Evolutionary conservation across 2,888 invertebrate genomes (phyloP).

Genomic region (Crioceris asparagi): DNA sequence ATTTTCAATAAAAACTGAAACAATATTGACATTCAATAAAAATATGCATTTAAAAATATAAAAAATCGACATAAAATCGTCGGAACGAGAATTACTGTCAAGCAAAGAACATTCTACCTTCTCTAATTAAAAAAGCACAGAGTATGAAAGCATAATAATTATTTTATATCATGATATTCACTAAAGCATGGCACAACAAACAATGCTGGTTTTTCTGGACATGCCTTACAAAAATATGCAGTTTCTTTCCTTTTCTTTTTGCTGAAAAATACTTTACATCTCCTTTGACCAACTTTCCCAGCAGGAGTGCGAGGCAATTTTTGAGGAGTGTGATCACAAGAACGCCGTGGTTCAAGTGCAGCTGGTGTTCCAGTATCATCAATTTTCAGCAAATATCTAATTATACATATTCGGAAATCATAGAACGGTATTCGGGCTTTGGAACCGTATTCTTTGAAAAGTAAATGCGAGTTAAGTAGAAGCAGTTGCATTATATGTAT

Average conservation of each 20-base stretch:
- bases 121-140: no score
- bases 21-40: no score
- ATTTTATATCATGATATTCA: slow-evolving; percentile 1
- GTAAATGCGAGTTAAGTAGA: slow-evolving; percentile 11
- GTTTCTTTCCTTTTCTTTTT: slow-evolving; percentile 6
- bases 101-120: no score
- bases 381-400: slow-evolving; percentile 1
- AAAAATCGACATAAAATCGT: no score
- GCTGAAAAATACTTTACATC: background rate
- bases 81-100: no score
- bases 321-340: slow-evolving; percentile 1
- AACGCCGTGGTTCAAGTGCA: background rate
- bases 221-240: slow-evolving; percentile 6
- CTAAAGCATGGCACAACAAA: slow-evolving; percentile 4
- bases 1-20: no score
- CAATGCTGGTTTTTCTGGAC: slow-evolving; percentile 8
- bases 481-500: slow-evolving; percentile 12
- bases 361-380: background rate
- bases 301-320: background rate
- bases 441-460: slow-evolving; percentile 8
- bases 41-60: no score
- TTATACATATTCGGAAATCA: no score
- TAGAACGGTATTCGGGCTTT: slow-evolving; percentile 1
- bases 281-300: background rate
- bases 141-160: slow-evolving; percentile 1